Base-by-base conservation (phyloP, 1,140 invertebrate genomes). In the Pararge aegeria region DNA sequence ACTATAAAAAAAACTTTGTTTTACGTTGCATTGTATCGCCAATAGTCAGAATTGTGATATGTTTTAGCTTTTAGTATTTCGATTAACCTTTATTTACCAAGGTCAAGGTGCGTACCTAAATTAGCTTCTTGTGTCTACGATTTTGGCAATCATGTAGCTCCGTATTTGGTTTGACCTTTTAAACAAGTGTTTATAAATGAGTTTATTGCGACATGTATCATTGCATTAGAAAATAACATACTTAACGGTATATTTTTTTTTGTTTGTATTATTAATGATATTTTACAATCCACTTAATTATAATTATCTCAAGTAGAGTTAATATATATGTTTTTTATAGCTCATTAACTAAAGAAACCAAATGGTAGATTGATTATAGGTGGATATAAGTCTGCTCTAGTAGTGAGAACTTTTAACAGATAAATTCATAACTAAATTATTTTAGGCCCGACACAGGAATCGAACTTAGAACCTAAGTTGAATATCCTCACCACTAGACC, bases 131-230 rank as follows among this genome's bases (percentile, higher is more conserved):
- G 18, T 52, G 27, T 52, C 55, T 66, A 64, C 61, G 49, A 62
- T 78, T 78, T 73, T 73, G 68, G 72, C 66, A 65, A 73, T 69
- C 66, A 63, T 64, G 58, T 64, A 40, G 38, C 74, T 71, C 44
- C 55, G 52, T 74, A 74, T 81, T 68, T 68, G 69, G 68, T 4
- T 12, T 66, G 76, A 78, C 76, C 74, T 79, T 73, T 77, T 18
- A 40, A 51, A 56, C 44, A 59, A 67, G 42, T 53, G 71, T 64
- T 72, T 65, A 19, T 49, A 49, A 48, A 46, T 46, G 42, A 46
- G 42, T 21, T 46, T 19, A 19, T 51, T 54, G 64, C 56, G 68
- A 51, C 27, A 46, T 12, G 42, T 16, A 42, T 16, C 4, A 12
- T 34, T 34, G 16, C 38, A 42, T 42, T 42, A 9, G 5, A 18